Conservation (phyloP, 2,888 invertebrate genomes). For the Dicycla oo region DNA sequence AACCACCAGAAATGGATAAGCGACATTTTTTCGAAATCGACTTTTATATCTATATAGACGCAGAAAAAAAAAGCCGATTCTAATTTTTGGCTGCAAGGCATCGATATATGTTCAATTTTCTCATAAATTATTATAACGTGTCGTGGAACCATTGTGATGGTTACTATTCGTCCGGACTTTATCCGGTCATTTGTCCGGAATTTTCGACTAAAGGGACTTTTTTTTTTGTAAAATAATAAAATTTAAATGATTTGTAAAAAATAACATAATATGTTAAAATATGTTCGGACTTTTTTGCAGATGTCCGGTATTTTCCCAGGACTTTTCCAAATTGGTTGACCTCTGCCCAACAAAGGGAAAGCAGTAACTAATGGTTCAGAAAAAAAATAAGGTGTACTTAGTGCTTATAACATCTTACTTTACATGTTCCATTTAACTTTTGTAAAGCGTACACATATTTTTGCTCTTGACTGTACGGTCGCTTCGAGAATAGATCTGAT, state of each 20-base stretch:
- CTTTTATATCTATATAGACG: no score
- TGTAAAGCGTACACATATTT: neutral
- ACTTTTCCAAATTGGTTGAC: neutral
- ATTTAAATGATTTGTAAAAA: neutral
- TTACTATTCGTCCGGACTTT: neutral
- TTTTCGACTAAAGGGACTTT: neutral
- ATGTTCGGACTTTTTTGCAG: neutral
- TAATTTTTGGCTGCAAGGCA: no score
- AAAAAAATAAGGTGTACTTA: neutral
- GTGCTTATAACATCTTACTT: no score
- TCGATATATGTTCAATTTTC: neutral
- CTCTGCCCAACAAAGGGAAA: neutral
- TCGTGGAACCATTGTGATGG: no score
- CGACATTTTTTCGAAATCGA: no score
- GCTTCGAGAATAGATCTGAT: constrained; percentile 33
- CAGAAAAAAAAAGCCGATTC: no score
- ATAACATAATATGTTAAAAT: neutral
- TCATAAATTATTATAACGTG: neutral
- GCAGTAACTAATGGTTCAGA: neutral
- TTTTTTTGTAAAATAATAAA: neutral
- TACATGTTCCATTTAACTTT: neutral
- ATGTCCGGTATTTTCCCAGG: no score
- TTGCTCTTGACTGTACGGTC: constrained; percentile 9
- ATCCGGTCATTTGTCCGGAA: neutral
- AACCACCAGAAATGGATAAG: no score